Evolutionary conservation across 2,113 vertebrate species (phyloP), one percentile per base, ranked within the genome.

Genomic region (Campylomormyrus tamandua): DNA sequence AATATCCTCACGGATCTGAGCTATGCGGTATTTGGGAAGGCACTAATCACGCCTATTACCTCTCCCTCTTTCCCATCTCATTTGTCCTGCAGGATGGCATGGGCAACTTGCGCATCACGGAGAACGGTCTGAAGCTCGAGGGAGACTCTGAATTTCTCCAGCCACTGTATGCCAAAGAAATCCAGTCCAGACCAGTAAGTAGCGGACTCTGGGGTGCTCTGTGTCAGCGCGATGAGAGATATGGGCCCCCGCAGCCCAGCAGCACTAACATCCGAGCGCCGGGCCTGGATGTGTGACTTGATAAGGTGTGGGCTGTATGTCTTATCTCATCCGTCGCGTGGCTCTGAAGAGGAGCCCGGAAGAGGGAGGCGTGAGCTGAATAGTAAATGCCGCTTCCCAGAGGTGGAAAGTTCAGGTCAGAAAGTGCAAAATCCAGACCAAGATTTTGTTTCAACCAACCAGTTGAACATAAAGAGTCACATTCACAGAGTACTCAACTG

Each of bases 111-210:
- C 97, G 98, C 94, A 99, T 99, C 94, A 99, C 98, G 1, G 98
- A 99, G 91, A 98, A 98, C 90, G 98, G 98, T 91, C 96, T 99
- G 93, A 98, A 97, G 94, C 96, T 99, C 88, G 98, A 99, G 95
- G 98, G 98, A 92, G 97, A 97, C 94, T 99, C 98, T 0, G 98
- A 99, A 95, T 99, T 99, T 95, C 97, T 99, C 92, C 96, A 99
- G 95, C 98, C 98, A 92, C 97, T 99, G 93, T 99, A 99, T 93
- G 98, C 98, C 97, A 99, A 99, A 99, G 98, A 99, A 97, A 99
- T 99, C 95, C 97, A 97, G 90, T 99, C 98, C 94, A 97, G 97
- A 96, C 97, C 97, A 93, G 98, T 99, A 96, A 99, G 98, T 97
- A 91, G 80, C 91, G 50, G 24, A 53, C 48, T 27, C 66, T 62